These are phyloP conservation scores for Eilema sororculum DNA, from an alignment of 2,888 invertebrate species.

Conservation along the genomic window DNA sequence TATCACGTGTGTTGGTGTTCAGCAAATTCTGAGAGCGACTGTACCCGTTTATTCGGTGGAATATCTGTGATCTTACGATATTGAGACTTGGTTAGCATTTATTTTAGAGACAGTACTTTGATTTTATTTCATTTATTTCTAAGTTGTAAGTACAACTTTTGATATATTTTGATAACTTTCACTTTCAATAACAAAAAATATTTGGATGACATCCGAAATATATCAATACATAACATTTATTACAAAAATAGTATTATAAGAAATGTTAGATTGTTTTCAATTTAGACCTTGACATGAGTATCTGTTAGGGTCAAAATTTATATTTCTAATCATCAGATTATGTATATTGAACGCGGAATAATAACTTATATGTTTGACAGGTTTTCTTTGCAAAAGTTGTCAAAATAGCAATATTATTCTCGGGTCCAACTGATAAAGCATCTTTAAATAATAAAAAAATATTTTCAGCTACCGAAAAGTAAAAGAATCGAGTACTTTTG, in stretches of 20 bases:
- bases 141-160: no score
- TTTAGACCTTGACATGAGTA: not conserved
- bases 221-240: no score
- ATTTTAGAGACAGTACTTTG: no score
- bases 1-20: no score
- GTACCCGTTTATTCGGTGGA: not conserved
- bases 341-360: not conserved
- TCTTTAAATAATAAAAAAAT: not conserved
- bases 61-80: not conserved
- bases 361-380: not conserved
- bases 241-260: not conserved
- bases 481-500: not conserved
- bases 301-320: not conserved
- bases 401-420: not conserved
- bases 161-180: not conserved
- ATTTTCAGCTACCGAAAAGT: not conserved
- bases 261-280: not conserved
- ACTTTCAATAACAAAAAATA: not conserved
- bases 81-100: not conserved
- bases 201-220: not conserved
- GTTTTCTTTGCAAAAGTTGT: constrained; percentile 1
- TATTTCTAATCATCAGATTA: not conserved
- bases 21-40: not conserved
- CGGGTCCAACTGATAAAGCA: not conserved
- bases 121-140: no score